A percentile compares a stretch with the other conserved stretches of the same genome.
phyloP scores from a whole-genome alignment of 1,140 invertebrate genomes.

The Protaetia brevitarsis region DNA sequence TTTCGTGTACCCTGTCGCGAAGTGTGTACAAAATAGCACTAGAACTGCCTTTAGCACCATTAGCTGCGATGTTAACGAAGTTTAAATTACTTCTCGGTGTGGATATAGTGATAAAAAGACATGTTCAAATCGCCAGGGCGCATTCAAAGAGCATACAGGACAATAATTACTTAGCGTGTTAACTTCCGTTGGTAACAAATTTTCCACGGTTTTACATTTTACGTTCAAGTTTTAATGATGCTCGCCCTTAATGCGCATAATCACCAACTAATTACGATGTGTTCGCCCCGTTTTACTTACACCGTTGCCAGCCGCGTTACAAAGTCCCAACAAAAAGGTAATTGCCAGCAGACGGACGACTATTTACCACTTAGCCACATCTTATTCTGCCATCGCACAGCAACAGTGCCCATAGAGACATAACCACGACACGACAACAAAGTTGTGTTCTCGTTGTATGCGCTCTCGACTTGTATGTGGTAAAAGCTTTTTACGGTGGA shows the following conservation, averaged over 20 bases:
- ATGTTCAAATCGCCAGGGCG: not conserved
- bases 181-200: not conserved
- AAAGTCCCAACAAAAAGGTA: constrained; percentile 9
- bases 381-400: not conserved
- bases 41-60: not conserved
- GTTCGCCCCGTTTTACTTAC: not conserved
- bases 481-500: constrained; percentile 20
- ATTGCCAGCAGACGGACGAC: constrained; percentile 9
- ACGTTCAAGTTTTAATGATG: not conserved
- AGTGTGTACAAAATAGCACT: not conserved
- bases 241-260: not conserved
- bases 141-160: not conserved
- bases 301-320: not conserved
- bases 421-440: no score
- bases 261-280: constrained; percentile 7
- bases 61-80: not conserved
- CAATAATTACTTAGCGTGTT: not conserved
- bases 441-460: not conserved
- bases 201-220: not conserved
- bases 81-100: constrained; percentile 1
- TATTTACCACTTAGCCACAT: constrained; percentile 10
- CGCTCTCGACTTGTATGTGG: not conserved
- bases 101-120: not conserved
- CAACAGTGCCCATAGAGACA: no score
- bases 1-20: no score